Base-by-base conservation (phyloP, 2,888 invertebrate species). In the Zaprionus obscuricornis region DNA sequence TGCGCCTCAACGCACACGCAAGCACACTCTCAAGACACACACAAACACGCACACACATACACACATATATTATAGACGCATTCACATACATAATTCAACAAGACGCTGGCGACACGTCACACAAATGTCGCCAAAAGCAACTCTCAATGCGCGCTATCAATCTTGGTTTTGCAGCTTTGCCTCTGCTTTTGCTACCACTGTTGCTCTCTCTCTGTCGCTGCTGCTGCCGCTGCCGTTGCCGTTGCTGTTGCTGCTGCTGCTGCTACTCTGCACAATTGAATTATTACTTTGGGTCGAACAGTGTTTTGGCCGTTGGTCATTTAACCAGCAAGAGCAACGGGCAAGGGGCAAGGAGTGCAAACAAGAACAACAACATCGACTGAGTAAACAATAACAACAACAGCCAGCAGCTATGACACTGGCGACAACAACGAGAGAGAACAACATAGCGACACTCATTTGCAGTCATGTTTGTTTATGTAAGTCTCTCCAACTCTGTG, bases 111-210 rank as follows among this genome's bases (percentile, higher is more conserved):
- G 67, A 82, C 79, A 85, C 79, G 74, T 81, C 76, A 85, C 85
- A 85, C 83, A 81, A 85, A 77, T 85, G 85, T 81, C 82, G 71
- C 82, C 85, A 74, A 76, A 76, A 71, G 78, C 85, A 66, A 69
- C 72, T 72, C 85, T 72, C 79, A 73, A 85, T 75, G 85, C 74
- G 60, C 66, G 59, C 77, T 84, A 82, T 82, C 81, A 85, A 83
- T 82, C 81, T 81, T 85, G 55, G 31, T 22, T 20, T 33, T 22
- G 45, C 50, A 51, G 26, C 24, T 46, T 51, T 52, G 42, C 43
- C n/a, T n/a, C 14, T 33, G 33, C 33, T 13, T 13, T 10, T 13
- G 58, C 34, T 39, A 34, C n/a, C n/a, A 52, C n/a, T n/a, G 39
- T 47, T 43, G 45, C 40, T 49, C 27, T 14, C 27, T 49, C 47